These are phyloP conservation scores for Enteromius paludinosus DNA, from an alignment of 2,797 vertebrate species.

Conservation along the genomic window DNA sequence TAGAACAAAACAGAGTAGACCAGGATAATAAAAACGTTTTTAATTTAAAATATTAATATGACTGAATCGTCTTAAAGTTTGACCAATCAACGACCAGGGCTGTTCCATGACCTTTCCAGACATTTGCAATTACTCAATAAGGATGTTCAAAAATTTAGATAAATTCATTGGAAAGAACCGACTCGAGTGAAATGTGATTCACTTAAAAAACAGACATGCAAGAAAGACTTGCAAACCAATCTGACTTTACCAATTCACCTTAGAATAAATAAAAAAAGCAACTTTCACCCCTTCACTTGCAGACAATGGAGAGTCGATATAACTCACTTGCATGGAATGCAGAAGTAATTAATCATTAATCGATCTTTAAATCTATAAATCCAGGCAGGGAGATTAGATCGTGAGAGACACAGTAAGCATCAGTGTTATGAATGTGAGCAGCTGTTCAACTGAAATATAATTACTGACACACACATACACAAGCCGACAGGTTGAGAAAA, in stretches of 20 bases:
- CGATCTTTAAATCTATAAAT: neutral
- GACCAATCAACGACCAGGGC: neutral
- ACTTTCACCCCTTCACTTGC: too few species aligned
- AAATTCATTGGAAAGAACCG: neutral
- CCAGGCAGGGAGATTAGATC: neutral
- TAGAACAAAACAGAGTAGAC: neutral
- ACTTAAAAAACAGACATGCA: neutral
- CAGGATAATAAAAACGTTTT: neutral
- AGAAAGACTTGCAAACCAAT: neutral
- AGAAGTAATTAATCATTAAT: constrained; percentile 1
- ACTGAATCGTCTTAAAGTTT: neutral
- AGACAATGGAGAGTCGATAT: neutral
- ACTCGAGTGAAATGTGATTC: neutral
- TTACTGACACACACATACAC: constrained; percentile 16
- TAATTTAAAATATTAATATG: neutral
- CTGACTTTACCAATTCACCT: neutral
- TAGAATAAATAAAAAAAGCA: neutral
- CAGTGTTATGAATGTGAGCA: constrained; percentile 36
- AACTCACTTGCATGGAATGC: neutral
- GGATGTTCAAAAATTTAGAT: neutral
- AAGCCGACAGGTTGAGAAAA: constrained; percentile 34
- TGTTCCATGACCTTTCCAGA: constrained; percentile 2
- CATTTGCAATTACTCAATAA: neutral
- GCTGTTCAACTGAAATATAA: constrained; percentile 34
- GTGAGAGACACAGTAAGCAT: neutral